A percentile compares a stretch with the other conserved stretches of the same genome.
Conservation (phyloP, 2,113 vertebrate genomes). For the Gallinago paraguaiae region DNA sequence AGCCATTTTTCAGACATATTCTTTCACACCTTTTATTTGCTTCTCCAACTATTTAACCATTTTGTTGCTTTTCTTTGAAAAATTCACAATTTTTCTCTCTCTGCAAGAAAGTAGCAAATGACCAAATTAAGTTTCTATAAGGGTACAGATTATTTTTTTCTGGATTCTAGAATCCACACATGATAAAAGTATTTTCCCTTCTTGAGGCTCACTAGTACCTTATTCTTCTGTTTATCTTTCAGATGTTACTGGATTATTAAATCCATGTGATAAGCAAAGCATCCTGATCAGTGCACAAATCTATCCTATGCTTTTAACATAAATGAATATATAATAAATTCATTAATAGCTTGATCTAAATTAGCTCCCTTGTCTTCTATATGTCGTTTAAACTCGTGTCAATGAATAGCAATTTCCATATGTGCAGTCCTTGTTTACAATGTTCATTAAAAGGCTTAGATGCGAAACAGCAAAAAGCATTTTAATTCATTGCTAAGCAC, state of each 20-base stretch:
- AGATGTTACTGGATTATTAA: background rate
- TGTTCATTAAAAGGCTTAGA: constrained; percentile 9
- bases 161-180: background rate
- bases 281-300: background rate
- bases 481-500: constrained; percentile 40
- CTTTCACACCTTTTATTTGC: background rate
- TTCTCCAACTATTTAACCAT: background rate
- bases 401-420: background rate
- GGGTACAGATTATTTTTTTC: background rate
- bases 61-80: background rate
- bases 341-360: background rate
- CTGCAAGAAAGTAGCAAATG: background rate
- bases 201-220: background rate
- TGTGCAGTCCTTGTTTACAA: background rate
- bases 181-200: background rate
- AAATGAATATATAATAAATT: background rate
- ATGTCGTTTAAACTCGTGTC: background rate
- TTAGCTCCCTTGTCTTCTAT: background rate
- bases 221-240: background rate
- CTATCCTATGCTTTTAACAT: background rate
- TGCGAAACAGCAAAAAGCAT: background rate
- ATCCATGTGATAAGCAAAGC: background rate
- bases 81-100: background rate
- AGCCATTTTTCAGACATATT: background rate
- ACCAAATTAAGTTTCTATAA: background rate